phyloP scores from a whole-genome alignment of 2,797 vertebrate genomes.

The Danio albolineatus region DNA sequence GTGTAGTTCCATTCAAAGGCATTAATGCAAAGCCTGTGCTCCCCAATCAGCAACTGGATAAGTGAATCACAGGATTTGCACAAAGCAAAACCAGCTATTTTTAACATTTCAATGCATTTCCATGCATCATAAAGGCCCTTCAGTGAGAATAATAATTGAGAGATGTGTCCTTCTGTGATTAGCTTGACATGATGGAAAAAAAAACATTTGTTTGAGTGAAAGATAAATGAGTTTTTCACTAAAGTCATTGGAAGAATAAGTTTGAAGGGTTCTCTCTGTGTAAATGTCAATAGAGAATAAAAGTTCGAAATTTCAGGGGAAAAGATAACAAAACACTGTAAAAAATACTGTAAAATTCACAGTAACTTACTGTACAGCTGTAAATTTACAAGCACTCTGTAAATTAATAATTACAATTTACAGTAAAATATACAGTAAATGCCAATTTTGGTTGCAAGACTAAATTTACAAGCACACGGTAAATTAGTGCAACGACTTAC shows the following conservation, averaged over 20 bases:
- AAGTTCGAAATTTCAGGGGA: too few relatives aligned
- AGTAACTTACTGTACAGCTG: too few relatives aligned
- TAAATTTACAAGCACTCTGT: too few relatives aligned
- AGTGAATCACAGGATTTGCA: slow-evolving; percentile 3
- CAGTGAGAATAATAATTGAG: slow-evolving; percentile 6
- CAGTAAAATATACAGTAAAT: too few relatives aligned
- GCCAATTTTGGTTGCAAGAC: too few relatives aligned
- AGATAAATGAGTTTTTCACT: not conserved
- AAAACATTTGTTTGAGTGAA: slow-evolving; percentile 12
- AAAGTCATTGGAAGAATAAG: not conserved
- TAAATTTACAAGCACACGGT: too few relatives aligned
- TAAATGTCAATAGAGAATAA: slow-evolving; percentile 17
- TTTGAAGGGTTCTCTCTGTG: slow-evolving; percentile 2
- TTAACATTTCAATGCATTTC: slow-evolving; percentile 6
- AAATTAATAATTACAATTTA: too few relatives aligned
- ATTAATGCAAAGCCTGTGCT: slow-evolving; percentile 11
- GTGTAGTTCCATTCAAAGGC: slow-evolving; percentile 24
- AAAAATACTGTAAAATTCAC: too few relatives aligned
- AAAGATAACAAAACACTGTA: too few relatives aligned
- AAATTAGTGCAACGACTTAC: too few relatives aligned
- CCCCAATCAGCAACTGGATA: slow-evolving; percentile 6
- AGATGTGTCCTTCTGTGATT: not conserved
- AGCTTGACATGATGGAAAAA: not conserved
- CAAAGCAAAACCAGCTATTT: not conserved
- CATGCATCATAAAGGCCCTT: not conserved